Percentiles rank a stretch among this genome's conserved stretches.
These are phyloP conservation scores for Cerceris rybyensis DNA, from an alignment of 2,888 invertebrate species.

Conservation along the genomic window DNA sequence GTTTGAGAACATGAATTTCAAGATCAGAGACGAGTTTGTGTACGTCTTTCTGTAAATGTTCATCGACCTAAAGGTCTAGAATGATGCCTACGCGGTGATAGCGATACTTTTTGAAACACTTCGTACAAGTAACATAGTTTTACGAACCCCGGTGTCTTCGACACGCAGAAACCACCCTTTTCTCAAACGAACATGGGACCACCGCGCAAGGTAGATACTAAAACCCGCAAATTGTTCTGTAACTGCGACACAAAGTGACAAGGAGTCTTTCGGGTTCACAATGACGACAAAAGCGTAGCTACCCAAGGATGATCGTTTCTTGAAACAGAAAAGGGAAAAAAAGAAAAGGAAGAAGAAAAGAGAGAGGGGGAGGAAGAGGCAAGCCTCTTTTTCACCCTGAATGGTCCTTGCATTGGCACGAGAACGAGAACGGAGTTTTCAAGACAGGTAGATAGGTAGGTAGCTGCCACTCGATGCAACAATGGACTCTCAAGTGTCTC, in stretches of 20 bases:
- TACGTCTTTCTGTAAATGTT: no score
- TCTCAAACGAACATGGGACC: conserved; percentile 28
- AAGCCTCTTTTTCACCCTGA: conserved; percentile 61
- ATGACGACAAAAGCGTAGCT: conserved; percentile 65
- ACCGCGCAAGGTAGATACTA: conserved; percentile 19
- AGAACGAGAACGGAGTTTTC: conserved; percentile 44
- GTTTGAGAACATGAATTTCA: no score
- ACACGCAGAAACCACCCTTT: neutral
- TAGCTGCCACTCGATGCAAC: conserved; percentile 58
- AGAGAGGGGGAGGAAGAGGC: conserved; percentile 15
- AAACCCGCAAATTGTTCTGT: conserved; percentile 68
- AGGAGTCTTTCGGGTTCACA: conserved; percentile 41
- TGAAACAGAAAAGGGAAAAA: conserved; percentile 48
- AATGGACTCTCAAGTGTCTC: conserved; percentile 52
- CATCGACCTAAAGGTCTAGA: no score
- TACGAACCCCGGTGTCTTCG: neutral
- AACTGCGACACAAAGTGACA: conserved; percentile 66
- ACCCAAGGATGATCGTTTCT: conserved; percentile 69
- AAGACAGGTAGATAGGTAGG: conserved; percentile 64
- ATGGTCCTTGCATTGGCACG: conserved; percentile 48
- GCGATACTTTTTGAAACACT: no score
- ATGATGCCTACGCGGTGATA: no score
- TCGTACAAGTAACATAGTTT: no score
- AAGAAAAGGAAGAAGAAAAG: conserved; percentile 2
- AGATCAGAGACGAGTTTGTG: no score